Base-by-base conservation (phyloP, 2,113 vertebrate species). In the Varanus salvator region DNA sequence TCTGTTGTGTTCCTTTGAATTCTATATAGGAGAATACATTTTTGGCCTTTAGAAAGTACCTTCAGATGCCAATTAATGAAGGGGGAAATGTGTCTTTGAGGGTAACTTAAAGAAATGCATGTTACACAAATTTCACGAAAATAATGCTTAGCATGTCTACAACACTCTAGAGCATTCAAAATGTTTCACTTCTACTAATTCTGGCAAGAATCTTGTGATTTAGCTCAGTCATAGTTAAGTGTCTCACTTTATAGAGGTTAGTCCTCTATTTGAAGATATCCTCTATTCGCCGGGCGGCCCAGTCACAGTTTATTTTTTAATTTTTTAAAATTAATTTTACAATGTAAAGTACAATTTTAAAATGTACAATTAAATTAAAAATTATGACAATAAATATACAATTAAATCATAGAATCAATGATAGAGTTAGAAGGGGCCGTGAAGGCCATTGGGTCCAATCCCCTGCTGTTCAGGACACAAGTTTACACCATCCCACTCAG, bases 1-100 rank as follows among this genome's bases (percentile, higher is more conserved):
- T 77, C 29, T 6, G 83, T 91, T 57, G 8, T 88, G 84, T 68
- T 68, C 7, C 81, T 91, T 86, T 80, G 29, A 57, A 94, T 83
- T 83, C 76, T 80, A 91, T 52, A 76, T 87, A 71, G 84, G 85
- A 88, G 44, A 38, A 72, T 85, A 90, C 93, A 83, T 50, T 93
- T 86, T 80, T 66, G 52, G 31, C 71, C 87, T 89, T 85, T 91
- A 52, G 76, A 90, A 91, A 50, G 6, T 84, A 84, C 38, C 25
- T 69, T 84, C 57, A 64, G 17, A 34, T 84, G 38, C 31, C 31
- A 48, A 84, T 84, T 44, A 85, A 5, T 57, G 54, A 23, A 57
- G 74, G n/a, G 6, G 23, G 50, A 21, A 19, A 25, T 25, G 1
- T 78, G 8, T 50, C 25, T 21, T 27, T 9, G 23, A 48, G 38